Evolutionary conservation across 2,888 invertebrate species (phyloP).

Genomic region (Spicauda simplicius): DNA sequence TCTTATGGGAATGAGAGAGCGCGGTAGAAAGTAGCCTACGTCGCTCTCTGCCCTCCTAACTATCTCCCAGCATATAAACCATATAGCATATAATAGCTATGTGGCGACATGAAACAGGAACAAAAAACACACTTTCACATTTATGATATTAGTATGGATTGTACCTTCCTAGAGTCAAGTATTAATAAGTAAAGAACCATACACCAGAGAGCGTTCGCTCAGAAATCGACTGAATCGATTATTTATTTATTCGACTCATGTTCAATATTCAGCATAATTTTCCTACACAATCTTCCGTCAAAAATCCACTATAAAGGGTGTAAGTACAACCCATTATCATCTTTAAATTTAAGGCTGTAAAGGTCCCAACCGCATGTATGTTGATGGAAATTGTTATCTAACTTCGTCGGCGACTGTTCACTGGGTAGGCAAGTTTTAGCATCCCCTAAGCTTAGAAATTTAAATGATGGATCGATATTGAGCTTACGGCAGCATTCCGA

Average conservation of each 20-base stretch:
- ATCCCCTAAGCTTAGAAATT: conserved; percentile 45
- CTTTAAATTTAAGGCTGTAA: not conserved
- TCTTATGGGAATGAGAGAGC: too few relatives aligned
- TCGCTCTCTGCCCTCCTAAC: too few relatives aligned
- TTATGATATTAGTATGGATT: too few relatives aligned
- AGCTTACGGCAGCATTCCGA: conserved; percentile 11
- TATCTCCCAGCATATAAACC: too few relatives aligned
- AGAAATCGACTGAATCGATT: conserved; percentile 37
- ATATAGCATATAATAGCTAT: too few relatives aligned
- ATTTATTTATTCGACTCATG: conserved; percentile 41
- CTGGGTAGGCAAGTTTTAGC: conserved; percentile 30
- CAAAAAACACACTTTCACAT: too few relatives aligned
- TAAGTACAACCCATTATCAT: conserved; percentile 1
- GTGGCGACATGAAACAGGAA: too few relatives aligned
- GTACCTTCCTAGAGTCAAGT: not conserved
- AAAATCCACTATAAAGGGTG: not conserved
- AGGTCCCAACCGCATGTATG: not conserved
- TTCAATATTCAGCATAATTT: conserved; percentile 50
- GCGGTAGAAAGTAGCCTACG: too few relatives aligned
- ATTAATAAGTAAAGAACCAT: not conserved
- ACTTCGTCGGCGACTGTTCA: conserved; percentile 1
- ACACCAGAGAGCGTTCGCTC: not conserved
- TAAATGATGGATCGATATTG: conserved; percentile 42
- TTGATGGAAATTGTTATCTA: not conserved
- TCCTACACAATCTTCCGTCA: conserved; percentile 35